Evolutionary conservation across 2,113 vertebrate genomes (phyloP).

Genomic region (pig (Sus scrofa)): DNA sequence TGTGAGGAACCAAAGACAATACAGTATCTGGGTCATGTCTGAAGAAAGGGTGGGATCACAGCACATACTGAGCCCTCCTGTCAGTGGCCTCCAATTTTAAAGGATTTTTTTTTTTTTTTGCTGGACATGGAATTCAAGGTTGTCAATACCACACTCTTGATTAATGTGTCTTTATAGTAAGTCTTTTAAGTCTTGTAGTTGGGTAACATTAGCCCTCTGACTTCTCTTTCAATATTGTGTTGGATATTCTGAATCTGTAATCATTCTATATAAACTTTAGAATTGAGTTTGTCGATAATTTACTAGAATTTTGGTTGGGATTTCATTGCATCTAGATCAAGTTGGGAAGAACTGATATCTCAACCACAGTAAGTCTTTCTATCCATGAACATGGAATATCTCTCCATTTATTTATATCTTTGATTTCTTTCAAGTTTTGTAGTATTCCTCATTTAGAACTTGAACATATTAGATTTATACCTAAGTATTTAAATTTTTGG

Average conservation of each 20-base stretch:
- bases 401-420: neutral
- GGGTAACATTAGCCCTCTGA: neutral
- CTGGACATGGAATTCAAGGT: neutral
- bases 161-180: neutral
- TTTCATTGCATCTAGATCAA: neutral
- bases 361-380: neutral
- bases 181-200: neutral
- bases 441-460: neutral
- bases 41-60: neutral
- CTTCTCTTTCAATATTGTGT: neutral
- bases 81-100: neutral
- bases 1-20: neutral
- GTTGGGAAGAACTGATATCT: neutral
- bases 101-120: neutral
- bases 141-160: neutral
- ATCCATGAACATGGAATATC: neutral
- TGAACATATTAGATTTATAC: neutral
- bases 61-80: neutral
- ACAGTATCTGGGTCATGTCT: neutral
- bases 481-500: neutral
- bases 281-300: neutral
- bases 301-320: neutral
- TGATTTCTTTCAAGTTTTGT: neutral
- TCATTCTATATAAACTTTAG: neutral
- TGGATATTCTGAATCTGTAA: neutral